A percentile compares a stretch with the other conserved stretches of the same genome.
Evolutionary conservation across 2,113 vertebrate genomes (phyloP).

Genomic region (Meriones unguiculatus): DNA sequence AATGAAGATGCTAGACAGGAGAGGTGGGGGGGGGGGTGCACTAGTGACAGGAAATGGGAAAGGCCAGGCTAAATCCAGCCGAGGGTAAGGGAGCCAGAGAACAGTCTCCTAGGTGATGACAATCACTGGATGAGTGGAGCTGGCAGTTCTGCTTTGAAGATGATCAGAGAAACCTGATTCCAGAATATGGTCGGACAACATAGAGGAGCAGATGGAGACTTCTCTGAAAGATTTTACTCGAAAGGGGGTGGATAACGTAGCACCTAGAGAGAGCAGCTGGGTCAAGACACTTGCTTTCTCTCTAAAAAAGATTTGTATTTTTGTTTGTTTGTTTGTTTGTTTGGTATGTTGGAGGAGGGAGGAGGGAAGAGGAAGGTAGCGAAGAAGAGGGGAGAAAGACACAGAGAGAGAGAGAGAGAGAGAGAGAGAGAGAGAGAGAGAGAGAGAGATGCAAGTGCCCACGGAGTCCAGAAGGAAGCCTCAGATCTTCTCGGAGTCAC

Average conservation of each 20-base stretch:
- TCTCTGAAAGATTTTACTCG: conserved; percentile 41
- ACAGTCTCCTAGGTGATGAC: neutral
- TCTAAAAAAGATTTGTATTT: neutral
- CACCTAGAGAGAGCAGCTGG: neutral
- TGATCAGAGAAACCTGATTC: neutral
- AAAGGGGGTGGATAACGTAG: neutral
- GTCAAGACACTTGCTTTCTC: conserved; percentile 8
- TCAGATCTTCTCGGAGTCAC: too few relatives aligned
- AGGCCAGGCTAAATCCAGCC: neutral
- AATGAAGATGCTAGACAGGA: neutral
- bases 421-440: too few relatives aligned
- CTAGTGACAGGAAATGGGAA: neutral
- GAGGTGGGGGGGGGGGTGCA: neutral
- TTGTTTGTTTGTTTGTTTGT: neutral
- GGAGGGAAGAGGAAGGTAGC: too few relatives aligned
- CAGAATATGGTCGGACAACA: neutral
- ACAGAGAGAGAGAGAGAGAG: too few relatives aligned
- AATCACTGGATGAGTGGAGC: neutral
- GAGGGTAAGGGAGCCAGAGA: too few relatives aligned
- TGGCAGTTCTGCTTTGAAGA: neutral
- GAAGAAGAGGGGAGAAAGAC: neutral
- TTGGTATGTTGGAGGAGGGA: neutral
- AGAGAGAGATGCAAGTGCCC: neutral
- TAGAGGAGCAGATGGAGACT: neutral
- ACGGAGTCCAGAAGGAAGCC: neutral